Evolutionary conservation across 1,140 invertebrate species (phyloP).

Genomic region (Oncopodura yosiiana): DNA sequence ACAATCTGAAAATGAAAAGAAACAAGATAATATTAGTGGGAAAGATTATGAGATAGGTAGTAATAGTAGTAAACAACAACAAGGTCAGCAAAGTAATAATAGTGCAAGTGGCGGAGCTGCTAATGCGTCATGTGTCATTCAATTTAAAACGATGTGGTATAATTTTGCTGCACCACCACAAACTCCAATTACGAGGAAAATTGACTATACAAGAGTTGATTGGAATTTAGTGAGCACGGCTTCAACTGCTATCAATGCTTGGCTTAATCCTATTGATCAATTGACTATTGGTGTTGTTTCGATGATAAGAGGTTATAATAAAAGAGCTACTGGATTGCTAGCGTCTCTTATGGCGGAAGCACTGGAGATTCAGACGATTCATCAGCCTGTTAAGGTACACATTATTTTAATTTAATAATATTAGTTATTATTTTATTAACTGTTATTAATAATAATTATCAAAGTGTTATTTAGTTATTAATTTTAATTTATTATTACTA

Average conservation of each 20-base stretch:
- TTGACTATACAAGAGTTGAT: slow-evolving; percentile 86
- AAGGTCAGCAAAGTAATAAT: slow-evolving; percentile 12
- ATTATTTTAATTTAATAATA: background rate
- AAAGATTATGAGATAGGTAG: background rate
- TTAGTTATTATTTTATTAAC: background rate
- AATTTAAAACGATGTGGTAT: slow-evolving; percentile 87
- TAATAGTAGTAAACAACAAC: background rate
- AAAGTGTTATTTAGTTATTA: background rate
- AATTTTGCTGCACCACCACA: slow-evolving; percentile 93
- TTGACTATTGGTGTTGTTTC: slow-evolving; percentile 71
- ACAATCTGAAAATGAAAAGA: background rate
- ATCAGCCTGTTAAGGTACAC: slow-evolving; percentile 69
- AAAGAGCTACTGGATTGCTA: slow-evolving; percentile 71
- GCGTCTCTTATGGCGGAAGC: slow-evolving; percentile 91
- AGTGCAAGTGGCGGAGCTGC: slow-evolving; percentile 23
- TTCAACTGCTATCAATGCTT: slow-evolving; percentile 90
- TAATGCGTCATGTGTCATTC: slow-evolving; percentile 68
- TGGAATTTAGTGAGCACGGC: slow-evolving; percentile 94
- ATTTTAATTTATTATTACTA: background rate
- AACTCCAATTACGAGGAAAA: slow-evolving; percentile 85
- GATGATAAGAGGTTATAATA: slow-evolving; percentile 62
- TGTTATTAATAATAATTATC: background rate
- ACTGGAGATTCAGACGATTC: slow-evolving; percentile 69
- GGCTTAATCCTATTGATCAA: slow-evolving; percentile 90
- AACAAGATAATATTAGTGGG: background rate